Conservation (phyloP, 37 sponge, comb jelly and placozoan genomes). For the Chondrilla cf. caribensis region DNA sequence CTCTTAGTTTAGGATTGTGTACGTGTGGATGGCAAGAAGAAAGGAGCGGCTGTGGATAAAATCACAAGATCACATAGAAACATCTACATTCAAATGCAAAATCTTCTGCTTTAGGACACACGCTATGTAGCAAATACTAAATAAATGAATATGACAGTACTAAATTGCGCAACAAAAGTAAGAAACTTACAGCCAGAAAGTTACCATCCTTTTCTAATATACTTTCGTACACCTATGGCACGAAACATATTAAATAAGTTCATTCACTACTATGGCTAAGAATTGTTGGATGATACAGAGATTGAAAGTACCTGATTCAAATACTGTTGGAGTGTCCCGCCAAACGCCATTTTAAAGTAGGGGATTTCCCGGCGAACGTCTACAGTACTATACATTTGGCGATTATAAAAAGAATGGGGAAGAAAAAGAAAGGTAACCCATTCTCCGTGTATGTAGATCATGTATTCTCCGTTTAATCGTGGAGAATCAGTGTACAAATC, state of each 20-base stretch:
- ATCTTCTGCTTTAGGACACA: too few relatives aligned
- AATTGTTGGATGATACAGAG: too few relatives aligned
- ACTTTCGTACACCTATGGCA: neutral
- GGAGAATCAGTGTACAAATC: too few relatives aligned
- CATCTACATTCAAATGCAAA: neutral
- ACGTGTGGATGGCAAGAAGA: conserved; percentile 62
- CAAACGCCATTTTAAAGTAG: conserved; percentile 8
- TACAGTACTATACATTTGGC: too few relatives aligned
- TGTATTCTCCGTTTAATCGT: too few relatives aligned
- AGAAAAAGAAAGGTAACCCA: too few relatives aligned
- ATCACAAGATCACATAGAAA: neutral
- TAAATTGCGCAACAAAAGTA: neutral
- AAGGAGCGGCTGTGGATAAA: conserved; percentile 25
- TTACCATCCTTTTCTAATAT: conserved; percentile 34
- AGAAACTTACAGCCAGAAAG: conserved; percentile 43
- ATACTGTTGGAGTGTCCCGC: conserved; percentile 27
- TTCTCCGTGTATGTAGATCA: too few relatives aligned
- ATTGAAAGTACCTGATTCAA: conserved; percentile 25
- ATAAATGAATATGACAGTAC: neutral
- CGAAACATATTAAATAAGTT: too few relatives aligned
- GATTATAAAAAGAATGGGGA: too few relatives aligned
- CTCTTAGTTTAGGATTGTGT: conserved; percentile 40
- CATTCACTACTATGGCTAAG: too few relatives aligned
- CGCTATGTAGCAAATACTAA: neutral
- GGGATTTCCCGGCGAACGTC: too few relatives aligned